Evolutionary conservation across 2,113 vertebrate species (phyloP), one percentile per base, ranked within the genome.

Genomic region (Psilopogon haemacephalus): DNA sequence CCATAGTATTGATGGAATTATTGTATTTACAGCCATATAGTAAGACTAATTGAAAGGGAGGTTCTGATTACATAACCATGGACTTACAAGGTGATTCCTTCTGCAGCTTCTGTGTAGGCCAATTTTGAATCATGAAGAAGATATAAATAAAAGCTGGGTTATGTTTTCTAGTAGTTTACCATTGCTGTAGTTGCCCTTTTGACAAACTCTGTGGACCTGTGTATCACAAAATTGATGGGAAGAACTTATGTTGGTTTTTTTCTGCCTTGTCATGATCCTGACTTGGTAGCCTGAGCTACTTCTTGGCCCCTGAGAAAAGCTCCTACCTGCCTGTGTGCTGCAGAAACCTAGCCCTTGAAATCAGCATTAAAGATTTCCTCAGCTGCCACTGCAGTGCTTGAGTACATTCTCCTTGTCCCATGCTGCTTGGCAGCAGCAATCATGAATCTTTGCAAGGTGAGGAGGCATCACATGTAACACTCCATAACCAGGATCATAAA

Each of bases 1-100:
- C 92, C 69, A 55, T 86, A 63, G 58, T 93, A 95, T 95, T 94
- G 95, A 96, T 74, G 54, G 81, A 90, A 88, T 96, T 94, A 59
- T 15, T 95, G 84, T 84, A 60, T 94, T 96, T 94, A 67, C 92
- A 79, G 71, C 68, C 62, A 48, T 88, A 35, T 81, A 90, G 76
- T 60, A 60, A n/a, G 35, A 82, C 69, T 94, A 91, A 96, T 90
- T 88, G 81, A 86, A 96, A 89, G 48, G 32, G 64, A 88, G 54
- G 23, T 59, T 90, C 64, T 95, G 55, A 24, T 95, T 89, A 84
- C 35, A 88, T 91, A 97, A 80, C 84, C 17, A 5, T 28, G 55
- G 38, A 56, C 58, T 89, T 90, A 3, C 6, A 80, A 93, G 86
- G 69, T 91, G 62, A 42, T 82, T 87, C 44, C 5, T 76, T 71